Base-by-base conservation (phyloP, 2,888 invertebrate genomes). In the Pardosa pseudoannulata region DNA sequence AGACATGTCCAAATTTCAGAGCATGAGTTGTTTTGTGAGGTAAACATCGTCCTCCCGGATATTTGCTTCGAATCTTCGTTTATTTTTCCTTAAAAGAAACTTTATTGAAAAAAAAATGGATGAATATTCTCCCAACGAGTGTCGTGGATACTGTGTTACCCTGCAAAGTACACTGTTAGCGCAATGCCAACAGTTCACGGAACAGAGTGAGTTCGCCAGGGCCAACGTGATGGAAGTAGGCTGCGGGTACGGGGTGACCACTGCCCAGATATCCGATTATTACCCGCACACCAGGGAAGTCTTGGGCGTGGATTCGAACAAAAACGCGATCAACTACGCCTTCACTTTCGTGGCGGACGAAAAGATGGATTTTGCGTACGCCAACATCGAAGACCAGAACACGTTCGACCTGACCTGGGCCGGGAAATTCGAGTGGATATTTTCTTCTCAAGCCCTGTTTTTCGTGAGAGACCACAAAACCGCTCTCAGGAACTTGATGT, bases 401-500 rank as follows among this genome's bases (percentile, higher is more conserved):
- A 78, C 86, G 0, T 88, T 88, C 36, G 87, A 88, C 16, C 74
- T 78, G 9, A 67, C 70, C 9, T 88, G 88, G 88, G 88, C 85
- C 19, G 88, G 82, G 16, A 82, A 79, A 31, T 88, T 87, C 56
- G 86, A 88, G 3, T 88, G 88, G 88, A 56, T 87, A 28, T 79
- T 88, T 28, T 86, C 86, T 0, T 65, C 88, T 1, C 86, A 87
- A 6, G 79, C 88, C 9, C 36, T 88, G 56, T 72, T 87, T 31
- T 87, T 79, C 27, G 86, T 85, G 31, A 65, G 80, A 36, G 88
- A 88, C 23, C 88, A 88, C 13, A 73, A 79, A 0, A 64, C 79
- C 0, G 87, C 82, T 3, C 70, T 88, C 19, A 86, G 86, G 65
- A 88, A 88, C 41, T 70, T 88, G 16, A 81, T 88, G 88, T 88